A percentile compares a stretch with the other conserved stretches of the same genome.
Evolutionary conservation across 1,140 invertebrate genomes (phyloP).

Genomic region (Sycophaga agraensis): DNA sequence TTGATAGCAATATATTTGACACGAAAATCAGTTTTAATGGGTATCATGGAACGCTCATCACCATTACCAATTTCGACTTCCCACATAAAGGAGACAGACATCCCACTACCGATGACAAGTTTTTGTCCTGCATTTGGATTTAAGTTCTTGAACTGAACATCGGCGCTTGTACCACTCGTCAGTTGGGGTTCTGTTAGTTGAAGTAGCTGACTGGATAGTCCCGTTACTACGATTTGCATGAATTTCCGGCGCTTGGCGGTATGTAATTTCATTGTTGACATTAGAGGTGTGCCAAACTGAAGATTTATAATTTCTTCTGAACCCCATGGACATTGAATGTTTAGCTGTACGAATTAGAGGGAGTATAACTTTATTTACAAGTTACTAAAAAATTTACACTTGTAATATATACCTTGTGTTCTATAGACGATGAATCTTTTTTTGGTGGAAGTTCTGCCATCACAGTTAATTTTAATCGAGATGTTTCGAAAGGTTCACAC

Average conservation of each 20-base stretch:
- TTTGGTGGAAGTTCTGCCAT: constrained; percentile 73
- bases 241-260: constrained; percentile 82
- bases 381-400: no score
- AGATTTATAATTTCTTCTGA: constrained; percentile 68
- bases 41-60: constrained; percentile 58
- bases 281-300: constrained; percentile 80
- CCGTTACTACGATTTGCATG: constrained; percentile 74
- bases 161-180: constrained; percentile 55
- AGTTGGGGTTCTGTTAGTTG: constrained; percentile 63
- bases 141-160: constrained; percentile 64
- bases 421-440: constrained; percentile 65
- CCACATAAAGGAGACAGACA: constrained; percentile 81
- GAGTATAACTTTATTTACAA: background rate
- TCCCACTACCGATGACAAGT: constrained; percentile 65
- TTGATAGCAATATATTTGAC: constrained; percentile 64
- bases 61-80: constrained; percentile 69
- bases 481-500: constrained; percentile 70
- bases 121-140: constrained; percentile 64
- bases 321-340: constrained; percentile 75
- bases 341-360: constrained; percentile 51
- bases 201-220: constrained; percentile 63
- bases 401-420: constrained; percentile 65
- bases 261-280: constrained; percentile 75
- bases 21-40: constrained; percentile 71
- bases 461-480: constrained; percentile 65